These are phyloP conservation scores for Cetoscarus ocellatus DNA, from an alignment of 2,797 vertebrate species.

Conservation along the genomic window DNA sequence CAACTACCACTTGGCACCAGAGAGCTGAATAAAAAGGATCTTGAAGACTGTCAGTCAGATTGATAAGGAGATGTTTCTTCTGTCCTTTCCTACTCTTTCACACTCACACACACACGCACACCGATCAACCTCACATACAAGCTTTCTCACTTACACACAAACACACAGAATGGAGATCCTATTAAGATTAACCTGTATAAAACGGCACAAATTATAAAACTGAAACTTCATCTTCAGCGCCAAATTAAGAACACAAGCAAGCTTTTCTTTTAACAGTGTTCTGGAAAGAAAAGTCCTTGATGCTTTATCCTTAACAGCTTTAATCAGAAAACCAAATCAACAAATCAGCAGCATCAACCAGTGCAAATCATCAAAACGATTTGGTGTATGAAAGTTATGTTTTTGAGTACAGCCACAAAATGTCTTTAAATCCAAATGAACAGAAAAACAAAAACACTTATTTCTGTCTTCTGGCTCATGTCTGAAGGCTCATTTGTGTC, in stretches of 20 bases:
- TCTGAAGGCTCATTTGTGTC: neutral
- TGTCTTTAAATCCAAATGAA: no score
- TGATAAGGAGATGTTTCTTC: conserved; percentile 48
- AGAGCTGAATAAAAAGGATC: conserved; percentile 47
- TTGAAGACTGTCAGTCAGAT: conserved; percentile 39
- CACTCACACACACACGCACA: conserved; percentile 17
- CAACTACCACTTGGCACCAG: conserved; percentile 12
- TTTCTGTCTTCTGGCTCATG: neutral
- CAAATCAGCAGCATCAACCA: conserved; percentile 9
- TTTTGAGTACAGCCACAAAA: no score
- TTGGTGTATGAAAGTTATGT: no score
- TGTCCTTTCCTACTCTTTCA: conserved; percentile 37
- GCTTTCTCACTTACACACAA: conserved; percentile 8
- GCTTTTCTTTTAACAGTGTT: conserved; percentile 45
- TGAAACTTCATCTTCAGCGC: conserved; percentile 63
- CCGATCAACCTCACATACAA: neutral
- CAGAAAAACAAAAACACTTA: neutral
- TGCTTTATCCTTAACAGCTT: conserved; percentile 36
- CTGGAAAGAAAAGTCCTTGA: conserved; percentile 54
- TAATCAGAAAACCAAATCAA: conserved; percentile 1
- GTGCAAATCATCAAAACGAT: neutral
- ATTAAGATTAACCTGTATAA: conserved; percentile 76
- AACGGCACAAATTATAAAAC: conserved; percentile 72
- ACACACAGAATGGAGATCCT: conserved; percentile 56
- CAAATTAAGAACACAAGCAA: conserved; percentile 50